phyloP scores from a whole-genome alignment of 2,113 vertebrate species.

The Micronisus gabar region DNA sequence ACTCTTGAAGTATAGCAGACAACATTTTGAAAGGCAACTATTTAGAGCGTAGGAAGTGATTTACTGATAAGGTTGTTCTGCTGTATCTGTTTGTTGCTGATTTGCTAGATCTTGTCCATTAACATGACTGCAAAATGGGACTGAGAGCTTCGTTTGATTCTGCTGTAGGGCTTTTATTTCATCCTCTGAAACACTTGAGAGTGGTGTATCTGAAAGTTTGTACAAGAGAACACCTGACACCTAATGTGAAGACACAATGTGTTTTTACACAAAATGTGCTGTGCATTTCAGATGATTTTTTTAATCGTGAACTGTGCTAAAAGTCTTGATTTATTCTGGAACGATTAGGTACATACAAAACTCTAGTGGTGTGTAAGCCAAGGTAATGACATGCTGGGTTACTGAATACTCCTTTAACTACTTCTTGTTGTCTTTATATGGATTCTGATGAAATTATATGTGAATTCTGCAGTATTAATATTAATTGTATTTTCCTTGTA shows the following conservation, averaged over 20 bases:
- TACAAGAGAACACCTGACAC: not conserved
- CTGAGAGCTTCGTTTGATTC: not conserved
- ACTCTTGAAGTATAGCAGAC: not conserved
- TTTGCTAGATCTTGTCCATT: not conserved
- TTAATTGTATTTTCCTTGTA: not conserved
- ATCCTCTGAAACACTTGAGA: not conserved
- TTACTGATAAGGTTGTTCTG: not conserved
- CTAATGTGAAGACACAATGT: not conserved
- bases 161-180: not conserved
- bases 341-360: not conserved
- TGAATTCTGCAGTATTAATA: not conserved
- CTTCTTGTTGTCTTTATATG: not conserved
- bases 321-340: not conserved
- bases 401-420: not conserved
- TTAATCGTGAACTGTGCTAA: not conserved
- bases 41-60: not conserved
- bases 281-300: not conserved
- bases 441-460: not conserved
- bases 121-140: not conserved
- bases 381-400: not conserved
- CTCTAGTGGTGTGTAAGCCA: not conserved
- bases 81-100: not conserved
- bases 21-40: constrained; percentile 17
- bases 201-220: not conserved
- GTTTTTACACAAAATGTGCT: not conserved